Percentiles rank a stretch among this genome's conserved stretches.
phyloP scores from a whole-genome alignment of 2,888 invertebrate species.

The Pyrgus malvae region DNA sequence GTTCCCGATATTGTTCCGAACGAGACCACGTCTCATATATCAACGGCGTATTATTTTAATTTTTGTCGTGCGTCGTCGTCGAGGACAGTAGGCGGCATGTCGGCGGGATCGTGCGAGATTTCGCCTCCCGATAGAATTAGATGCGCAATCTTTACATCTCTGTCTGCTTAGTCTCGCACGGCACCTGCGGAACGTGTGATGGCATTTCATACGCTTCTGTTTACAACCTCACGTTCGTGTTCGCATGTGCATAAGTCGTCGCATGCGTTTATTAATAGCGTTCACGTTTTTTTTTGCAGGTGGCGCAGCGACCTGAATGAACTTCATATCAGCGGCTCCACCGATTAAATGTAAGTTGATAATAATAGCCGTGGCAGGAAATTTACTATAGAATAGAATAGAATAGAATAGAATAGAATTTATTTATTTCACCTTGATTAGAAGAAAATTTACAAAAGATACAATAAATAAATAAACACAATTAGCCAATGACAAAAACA shows the following conservation, averaged over 20 bases:
- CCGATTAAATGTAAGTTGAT: slow-evolving; percentile 70
- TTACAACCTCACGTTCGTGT: slow-evolving; percentile 26
- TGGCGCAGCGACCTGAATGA: slow-evolving; percentile 70
- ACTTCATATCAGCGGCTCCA: slow-evolving; percentile 62
- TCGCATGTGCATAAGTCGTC: slow-evolving; percentile 27
- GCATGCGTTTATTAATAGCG: slow-evolving; percentile 31
- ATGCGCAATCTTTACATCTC: slow-evolving; percentile 62
- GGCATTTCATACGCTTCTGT: slow-evolving; percentile 43
- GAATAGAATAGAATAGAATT: too few species aligned
- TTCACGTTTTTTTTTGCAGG: slow-evolving; percentile 58
- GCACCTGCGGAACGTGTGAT: slow-evolving; percentile 52
- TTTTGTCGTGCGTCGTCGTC: slow-evolving; percentile 54
- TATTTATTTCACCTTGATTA: too few species aligned
- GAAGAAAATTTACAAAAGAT: too few species aligned
- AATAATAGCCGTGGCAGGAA: slow-evolving; percentile 16
- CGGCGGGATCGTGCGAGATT: slow-evolving; percentile 67
- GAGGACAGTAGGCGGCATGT: slow-evolving; percentile 41
- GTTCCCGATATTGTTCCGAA: slow-evolving; percentile 62
- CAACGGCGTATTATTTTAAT: slow-evolving; percentile 66
- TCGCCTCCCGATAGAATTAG: slow-evolving; percentile 55
- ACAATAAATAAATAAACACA: too few species aligned
- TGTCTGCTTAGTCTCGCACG: slow-evolving; percentile 39
- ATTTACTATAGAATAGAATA: too few species aligned
- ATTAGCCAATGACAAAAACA: too few species aligned
- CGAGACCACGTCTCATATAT: slow-evolving; percentile 57